Evolutionary conservation across 2,797 vertebrate genomes (phyloP), one percentile per base, ranked within the genome.

Genomic region (Rousettus madagascariensis): DNA sequence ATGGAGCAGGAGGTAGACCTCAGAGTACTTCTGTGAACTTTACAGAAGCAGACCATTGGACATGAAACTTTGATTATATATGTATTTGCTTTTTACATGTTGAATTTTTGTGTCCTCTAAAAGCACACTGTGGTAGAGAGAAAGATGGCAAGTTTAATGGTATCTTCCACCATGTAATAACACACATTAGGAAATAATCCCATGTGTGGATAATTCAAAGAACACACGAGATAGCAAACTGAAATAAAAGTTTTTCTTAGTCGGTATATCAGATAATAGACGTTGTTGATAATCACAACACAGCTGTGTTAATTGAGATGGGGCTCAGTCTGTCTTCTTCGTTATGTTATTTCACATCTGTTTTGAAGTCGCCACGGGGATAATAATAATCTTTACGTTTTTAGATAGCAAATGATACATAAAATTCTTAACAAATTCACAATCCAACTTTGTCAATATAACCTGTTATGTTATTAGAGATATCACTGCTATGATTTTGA

Each of bases 401-500:
- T 66, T 15, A 90, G 3, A 86, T n/a, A 59, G 15, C 0, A 91
- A 94, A 69, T 61, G 5, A 30, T 49, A 10, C 59, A 74, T 49
- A 87, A 87, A 79, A 65, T 86, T 86, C 17, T 78, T 75, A 94
- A 97, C 85, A 97, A 98, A 97, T 69, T 22, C 61, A 96, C 26
- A 94, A 85, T 75, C 77, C 51, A 96, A 97, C 96, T 96, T 96
- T 97, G 97, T 91, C 86, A 97, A 90, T 83, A 95, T 41, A 96
- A 96, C 0, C 69, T 96, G 46, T 96, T 98, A 95, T 83, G 97
- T 96, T 90, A 93, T 82, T 98, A 97, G 90, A 97, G 92, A 97
- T 97, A 97, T 83, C 94, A 97, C 33, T 96, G 96, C 95, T 98
- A 97, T 68, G 94, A 97, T 96, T 97, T 97, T 97, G 96, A 98